Percentiles rank a stretch among this genome's conserved stretches.
Conservation (phyloP, 2,113 vertebrate species). For the Anarhynchus alexandrinus region DNA sequence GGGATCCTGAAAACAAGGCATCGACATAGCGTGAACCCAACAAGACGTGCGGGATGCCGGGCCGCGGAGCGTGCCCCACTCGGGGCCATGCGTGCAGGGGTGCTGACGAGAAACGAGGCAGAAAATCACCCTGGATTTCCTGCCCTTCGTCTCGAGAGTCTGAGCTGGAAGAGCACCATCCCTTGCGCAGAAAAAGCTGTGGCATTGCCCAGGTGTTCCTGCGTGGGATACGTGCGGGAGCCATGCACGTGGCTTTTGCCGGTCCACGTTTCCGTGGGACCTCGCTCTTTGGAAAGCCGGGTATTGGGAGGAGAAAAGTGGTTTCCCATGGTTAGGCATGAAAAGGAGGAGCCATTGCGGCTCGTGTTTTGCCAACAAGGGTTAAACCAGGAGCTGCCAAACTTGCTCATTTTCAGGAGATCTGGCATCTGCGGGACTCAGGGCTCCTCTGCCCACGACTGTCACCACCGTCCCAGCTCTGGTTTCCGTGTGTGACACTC, state of each 20-base stretch:
- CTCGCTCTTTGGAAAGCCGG: background rate
- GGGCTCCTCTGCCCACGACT: background rate
- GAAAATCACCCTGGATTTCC: background rate
- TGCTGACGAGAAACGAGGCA: background rate
- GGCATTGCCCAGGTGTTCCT: background rate
- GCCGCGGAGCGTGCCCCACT: background rate
- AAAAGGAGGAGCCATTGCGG: background rate
- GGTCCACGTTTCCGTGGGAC: background rate
- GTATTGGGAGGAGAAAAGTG: background rate
- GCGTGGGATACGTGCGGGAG: rapidly evolving
- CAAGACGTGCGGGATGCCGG: background rate
- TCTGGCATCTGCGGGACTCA: background rate
- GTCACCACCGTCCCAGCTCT: background rate
- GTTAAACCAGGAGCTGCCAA: slow-evolving; percentile 10
- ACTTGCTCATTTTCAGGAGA: background rate
- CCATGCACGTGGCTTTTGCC: background rate
- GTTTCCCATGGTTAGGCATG: background rate
- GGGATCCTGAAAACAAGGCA: background rate
- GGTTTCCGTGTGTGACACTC: background rate
- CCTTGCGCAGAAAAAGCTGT: background rate
- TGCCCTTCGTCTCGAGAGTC: background rate
- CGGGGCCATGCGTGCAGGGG: background rate
- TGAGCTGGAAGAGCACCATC: background rate
- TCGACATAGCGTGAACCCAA: rapidly evolving
- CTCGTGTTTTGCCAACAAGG: background rate